Evolutionary conservation across 1,140 invertebrate species (phyloP).

Genomic region (Papilio polyxenes): DNA sequence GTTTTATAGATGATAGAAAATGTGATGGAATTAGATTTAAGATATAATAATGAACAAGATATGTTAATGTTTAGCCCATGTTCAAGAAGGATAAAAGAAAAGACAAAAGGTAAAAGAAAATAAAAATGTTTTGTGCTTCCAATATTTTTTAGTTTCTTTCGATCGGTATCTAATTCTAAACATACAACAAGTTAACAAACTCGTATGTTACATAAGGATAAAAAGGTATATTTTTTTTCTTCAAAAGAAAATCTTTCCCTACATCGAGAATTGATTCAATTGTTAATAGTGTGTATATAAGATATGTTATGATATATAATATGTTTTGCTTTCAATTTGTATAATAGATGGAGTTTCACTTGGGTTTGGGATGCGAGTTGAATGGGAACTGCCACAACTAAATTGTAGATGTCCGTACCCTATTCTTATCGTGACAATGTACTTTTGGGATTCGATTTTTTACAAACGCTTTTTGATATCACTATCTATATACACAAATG

Average conservation of each 20-base stretch:
- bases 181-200: neutral
- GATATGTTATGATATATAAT: neutral
- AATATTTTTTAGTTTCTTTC: too few relatives aligned
- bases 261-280: neutral
- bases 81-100: too few relatives aligned
- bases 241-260: neutral
- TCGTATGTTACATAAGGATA: neutral
- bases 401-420: neutral
- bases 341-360: neutral
- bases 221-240: neutral
- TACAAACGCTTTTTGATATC: neutral
- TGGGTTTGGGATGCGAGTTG: slow-evolving; percentile 3
- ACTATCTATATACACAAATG: neutral
- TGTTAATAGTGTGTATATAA: neutral
- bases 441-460: neutral
- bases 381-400: neutral
- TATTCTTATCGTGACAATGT: slow-evolving; percentile 17
- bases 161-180: too few relatives aligned
- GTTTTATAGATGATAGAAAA: too few relatives aligned
- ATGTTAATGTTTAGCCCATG: too few relatives aligned
- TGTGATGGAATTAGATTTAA: too few relatives aligned
- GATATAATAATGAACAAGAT: too few relatives aligned
- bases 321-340: slow-evolving; percentile 16
- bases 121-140: too few relatives aligned
- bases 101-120: too few relatives aligned